Conservation (phyloP, 2,797 vertebrate species). For the Scolopax rusticola region DNA sequence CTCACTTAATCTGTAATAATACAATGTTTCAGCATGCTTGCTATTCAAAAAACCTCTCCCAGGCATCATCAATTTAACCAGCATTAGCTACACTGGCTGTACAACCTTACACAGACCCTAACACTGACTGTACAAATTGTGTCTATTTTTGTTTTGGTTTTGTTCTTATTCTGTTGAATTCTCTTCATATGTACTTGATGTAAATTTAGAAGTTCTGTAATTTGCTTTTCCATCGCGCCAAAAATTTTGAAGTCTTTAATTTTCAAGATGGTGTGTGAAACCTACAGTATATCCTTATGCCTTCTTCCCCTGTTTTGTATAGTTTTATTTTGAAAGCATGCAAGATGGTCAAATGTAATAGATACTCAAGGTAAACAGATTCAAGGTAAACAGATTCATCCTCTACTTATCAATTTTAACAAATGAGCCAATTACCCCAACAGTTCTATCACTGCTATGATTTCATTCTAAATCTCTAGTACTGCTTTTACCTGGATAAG, state of each 20-base stretch:
- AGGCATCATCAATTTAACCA: background rate
- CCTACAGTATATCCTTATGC: background rate
- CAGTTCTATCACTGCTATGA: background rate
- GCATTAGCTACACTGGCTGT: background rate
- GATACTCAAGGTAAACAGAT: background rate
- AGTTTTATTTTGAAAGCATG: background rate
- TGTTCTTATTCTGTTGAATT: background rate
- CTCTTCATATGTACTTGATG: background rate
- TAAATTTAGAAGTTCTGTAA: background rate
- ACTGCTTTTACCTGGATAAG: background rate
- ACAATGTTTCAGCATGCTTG: background rate
- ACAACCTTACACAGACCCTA: background rate
- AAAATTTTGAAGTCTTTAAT: background rate
- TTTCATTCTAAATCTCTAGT: background rate
- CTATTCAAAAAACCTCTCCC: background rate
- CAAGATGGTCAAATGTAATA: background rate
- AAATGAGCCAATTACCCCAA: background rate
- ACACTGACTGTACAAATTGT: background rate
- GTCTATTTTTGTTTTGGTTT: background rate
- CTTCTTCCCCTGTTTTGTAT: background rate
- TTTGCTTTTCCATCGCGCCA: background rate
- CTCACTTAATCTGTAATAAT: background rate
- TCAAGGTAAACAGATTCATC: background rate
- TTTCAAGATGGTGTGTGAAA: background rate
- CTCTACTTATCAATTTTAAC: background rate